Evolutionary conservation across 2,888 invertebrate genomes (phyloP), one percentile per base, ranked within the genome.

Genomic region (Lithophane semibrunnea): DNA sequence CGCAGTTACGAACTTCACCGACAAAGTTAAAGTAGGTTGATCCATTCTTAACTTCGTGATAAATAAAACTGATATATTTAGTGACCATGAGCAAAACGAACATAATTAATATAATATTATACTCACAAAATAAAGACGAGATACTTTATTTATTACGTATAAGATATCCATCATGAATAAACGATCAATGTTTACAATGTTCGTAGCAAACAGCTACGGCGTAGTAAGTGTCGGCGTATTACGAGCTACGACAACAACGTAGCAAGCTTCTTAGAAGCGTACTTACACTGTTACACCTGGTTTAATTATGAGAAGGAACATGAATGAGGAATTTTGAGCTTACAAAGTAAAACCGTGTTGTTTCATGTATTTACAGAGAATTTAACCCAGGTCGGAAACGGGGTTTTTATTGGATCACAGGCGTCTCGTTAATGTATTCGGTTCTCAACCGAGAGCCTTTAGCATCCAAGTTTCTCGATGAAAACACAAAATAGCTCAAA

Each of bases 151-250:
- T 76, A 75, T 75, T 83, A 73, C 64, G 72, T 56, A 52, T 37
- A 56, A 80, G 75, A 65, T 70, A 73, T 79, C 73, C 69, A 65
- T 73, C 77, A 85, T 77, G 70, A 86, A 69, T 73, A 71, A 69
- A 63, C 68, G 56, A 83, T 77, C 71, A 70, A 75, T 81, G 73
- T 84, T 84, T 78, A 73, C 65, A 63, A 8, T 65, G 61, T 56
- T 73, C 77, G 84, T 88, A 88, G 83, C 84, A n/a, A 80, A 65
- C 74, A n/a, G 80, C 90, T 89, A 88, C 90, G 87, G 71, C 90
- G 90, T 89, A 88, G 90, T 82, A 77, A 64, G 82, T 74, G 77
- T 77, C n/a, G 85, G 81, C 70, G 69, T 63, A 61, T 78, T 83
- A 77, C 78, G 79, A 73, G 79, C 79, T 81, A 85, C 87, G 82